Conservation (phyloP, 2,797 vertebrate genomes). For the Erethizon dorsatum region DNA sequence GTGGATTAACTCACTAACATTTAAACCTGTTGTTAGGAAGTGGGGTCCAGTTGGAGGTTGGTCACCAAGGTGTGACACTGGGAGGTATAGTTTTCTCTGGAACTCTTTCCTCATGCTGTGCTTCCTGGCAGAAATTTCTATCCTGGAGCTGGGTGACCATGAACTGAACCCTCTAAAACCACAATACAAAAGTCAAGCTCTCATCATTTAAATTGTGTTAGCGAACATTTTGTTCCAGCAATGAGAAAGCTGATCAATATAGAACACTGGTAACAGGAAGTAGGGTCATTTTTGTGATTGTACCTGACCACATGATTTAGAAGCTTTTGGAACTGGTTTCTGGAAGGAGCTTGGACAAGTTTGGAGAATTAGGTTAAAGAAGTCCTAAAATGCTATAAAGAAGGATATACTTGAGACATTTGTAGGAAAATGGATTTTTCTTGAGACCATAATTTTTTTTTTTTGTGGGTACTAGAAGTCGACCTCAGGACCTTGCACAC, state of each 20-base stretch:
- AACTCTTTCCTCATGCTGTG: neutral
- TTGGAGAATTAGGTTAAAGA: neutral
- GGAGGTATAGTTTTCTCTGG: neutral
- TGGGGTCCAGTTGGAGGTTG: neutral
- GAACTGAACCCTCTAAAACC: neutral
- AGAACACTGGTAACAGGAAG: neutral
- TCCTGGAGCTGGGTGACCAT: neutral
- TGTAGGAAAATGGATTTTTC: neutral
- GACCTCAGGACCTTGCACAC: too few species aligned
- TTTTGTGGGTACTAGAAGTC: too few species aligned
- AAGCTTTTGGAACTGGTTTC: neutral
- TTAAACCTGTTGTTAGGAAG: neutral
- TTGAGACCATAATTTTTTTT: neutral
- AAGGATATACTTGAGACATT: neutral
- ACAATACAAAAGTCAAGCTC: neutral
- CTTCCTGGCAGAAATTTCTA: neutral
- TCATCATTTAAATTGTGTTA: neutral
- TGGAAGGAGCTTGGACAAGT: neutral
- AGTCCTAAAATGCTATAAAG: neutral
- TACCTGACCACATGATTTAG: neutral
- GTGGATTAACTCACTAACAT: neutral
- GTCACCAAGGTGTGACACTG: neutral
- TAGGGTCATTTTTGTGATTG: neutral
- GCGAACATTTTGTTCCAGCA: neutral
- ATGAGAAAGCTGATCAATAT: neutral